These are phyloP conservation scores for Anas georgica DNA, from an alignment of 2,797 vertebrate species.

Conservation along the genomic window DNA sequence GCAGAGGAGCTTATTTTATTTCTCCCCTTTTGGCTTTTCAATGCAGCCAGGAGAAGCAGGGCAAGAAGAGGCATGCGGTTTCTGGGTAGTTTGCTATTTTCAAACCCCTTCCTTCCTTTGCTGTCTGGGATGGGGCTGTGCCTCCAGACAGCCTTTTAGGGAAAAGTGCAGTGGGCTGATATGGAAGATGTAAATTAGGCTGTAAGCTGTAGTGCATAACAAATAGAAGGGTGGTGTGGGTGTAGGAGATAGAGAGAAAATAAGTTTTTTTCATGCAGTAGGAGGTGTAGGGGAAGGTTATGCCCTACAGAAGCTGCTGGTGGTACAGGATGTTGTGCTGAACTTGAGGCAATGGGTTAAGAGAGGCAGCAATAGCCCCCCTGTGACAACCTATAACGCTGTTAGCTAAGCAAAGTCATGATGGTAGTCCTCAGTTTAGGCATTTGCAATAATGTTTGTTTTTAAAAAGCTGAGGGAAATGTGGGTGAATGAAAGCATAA, in stretches of 20 bases:
- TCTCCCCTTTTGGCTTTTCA: background rate
- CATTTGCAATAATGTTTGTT: background rate
- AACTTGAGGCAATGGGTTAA: background rate
- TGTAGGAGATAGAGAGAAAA: background rate
- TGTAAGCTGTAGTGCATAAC: too few relatives aligned
- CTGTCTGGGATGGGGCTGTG: background rate
- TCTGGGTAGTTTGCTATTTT: background rate
- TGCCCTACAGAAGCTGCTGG: background rate
- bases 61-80: rapidly evolving
- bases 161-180: background rate
- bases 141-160: background rate
- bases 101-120: background rate
- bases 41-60: background rate
- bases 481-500: background rate
- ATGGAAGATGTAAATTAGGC: background rate
- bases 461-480: background rate
- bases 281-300: background rate
- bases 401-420: background rate
- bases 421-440: background rate
- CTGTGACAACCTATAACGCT: rapidly evolving
- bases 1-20: background rate
- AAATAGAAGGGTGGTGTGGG: background rate
- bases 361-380: background rate
- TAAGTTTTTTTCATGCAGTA: rapidly evolving
- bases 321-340: background rate